Conservation (phyloP, 2,888 invertebrate genomes). For the Hypena proboscidalis region DNA sequence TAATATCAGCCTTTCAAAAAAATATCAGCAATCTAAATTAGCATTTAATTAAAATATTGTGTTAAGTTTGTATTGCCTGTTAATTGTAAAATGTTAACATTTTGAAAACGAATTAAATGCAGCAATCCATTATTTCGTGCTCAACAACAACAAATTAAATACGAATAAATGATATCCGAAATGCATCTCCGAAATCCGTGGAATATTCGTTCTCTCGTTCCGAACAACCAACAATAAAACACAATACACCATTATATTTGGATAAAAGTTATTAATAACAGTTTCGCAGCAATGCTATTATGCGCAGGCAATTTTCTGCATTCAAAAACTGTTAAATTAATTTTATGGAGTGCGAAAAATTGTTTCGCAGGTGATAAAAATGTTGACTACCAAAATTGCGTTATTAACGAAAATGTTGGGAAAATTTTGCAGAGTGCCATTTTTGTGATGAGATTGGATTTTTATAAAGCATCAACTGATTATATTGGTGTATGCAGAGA, state of each 20-base stretch:
- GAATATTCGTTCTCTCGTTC: no score
- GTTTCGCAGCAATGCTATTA: slow-evolving; percentile 41
- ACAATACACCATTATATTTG: slow-evolving; percentile 48
- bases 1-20: no score
- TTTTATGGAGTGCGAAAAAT: slow-evolving; percentile 48
- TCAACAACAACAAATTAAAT: no score
- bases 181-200: no score
- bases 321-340: slow-evolving; percentile 44
- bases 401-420: slow-evolving; percentile 12
- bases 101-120: no score
- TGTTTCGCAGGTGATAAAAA: slow-evolving; percentile 42
- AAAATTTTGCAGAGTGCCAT: not conserved
- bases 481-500: not conserved
- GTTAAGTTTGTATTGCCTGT: no score
- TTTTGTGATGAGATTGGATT: slow-evolving; percentile 5
- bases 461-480: not conserved
- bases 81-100: no score
- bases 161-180: no score
- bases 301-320: slow-evolving; percentile 39
- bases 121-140: no score
- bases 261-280: slow-evolving; percentile 54
- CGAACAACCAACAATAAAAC: slow-evolving; percentile 19
- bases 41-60: no score
- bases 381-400: slow-evolving; percentile 21
- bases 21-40: no score